These are phyloP conservation scores for Monopterus albus DNA, from an alignment of 2,113 vertebrate genomes.

Conservation along the genomic window DNA sequence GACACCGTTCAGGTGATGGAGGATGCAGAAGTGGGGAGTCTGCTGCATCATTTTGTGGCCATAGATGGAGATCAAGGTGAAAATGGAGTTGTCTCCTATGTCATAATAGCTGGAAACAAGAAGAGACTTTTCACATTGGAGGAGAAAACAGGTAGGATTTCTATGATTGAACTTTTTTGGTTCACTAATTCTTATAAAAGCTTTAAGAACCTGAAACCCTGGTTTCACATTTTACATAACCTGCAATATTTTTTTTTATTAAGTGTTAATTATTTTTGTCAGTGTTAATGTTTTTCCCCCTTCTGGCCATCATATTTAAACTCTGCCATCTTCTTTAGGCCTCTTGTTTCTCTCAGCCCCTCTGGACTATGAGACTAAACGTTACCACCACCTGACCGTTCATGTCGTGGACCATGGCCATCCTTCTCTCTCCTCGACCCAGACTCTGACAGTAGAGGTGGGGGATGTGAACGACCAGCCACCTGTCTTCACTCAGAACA, in stretches of 20 bases:
- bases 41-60: constrained; percentile 85
- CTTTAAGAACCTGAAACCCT: too few relatives aligned
- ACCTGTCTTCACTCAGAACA: constrained; percentile 81
- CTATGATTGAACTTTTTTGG: too few relatives aligned
- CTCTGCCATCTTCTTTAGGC: constrained; percentile 76
- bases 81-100: constrained; percentile 85
- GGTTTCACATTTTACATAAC: too few relatives aligned
- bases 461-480: constrained; percentile 89
- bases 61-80: constrained; percentile 87
- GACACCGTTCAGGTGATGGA: constrained; percentile 81
- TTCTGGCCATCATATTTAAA: neutral
- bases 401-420: constrained; percentile 83
- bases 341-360: constrained; percentile 81
- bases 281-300: too few relatives aligned
- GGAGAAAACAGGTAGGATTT: constrained; percentile 84
- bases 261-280: too few relatives aligned
- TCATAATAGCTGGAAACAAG: constrained; percentile 86
- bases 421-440: constrained; percentile 85
- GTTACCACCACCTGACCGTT: constrained; percentile 82
- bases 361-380: constrained; percentile 86
- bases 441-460: constrained; percentile 86
- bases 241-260: too few relatives aligned
- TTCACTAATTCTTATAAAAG: too few relatives aligned
- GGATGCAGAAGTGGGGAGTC: constrained; percentile 82
- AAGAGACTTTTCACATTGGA: constrained; percentile 84